Evolutionary conservation across 37 sponge, comb jelly and placozoan genomes (phyloP), one percentile per base, ranked within the genome.

Genomic region (Dysidea cf. avara): DNA sequence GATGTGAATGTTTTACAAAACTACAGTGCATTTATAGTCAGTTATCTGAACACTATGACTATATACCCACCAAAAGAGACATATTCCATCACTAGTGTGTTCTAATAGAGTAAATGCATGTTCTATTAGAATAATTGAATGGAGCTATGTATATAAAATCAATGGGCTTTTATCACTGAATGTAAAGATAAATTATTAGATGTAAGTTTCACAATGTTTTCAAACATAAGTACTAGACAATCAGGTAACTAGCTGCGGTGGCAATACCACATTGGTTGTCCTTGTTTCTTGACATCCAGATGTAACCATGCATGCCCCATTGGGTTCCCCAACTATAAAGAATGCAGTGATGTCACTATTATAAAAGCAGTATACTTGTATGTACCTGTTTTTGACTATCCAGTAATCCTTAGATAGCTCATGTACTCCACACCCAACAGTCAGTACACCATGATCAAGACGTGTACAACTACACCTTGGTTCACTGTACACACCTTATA

Each of bases 371-470:
- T 20, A 50, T 50, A 18, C 17, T 50, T 16, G 16, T 20, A 4
- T 34, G 51, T 20, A 76, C 75, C 75, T 87, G 72, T 93, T 93
- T 72, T 93, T 93, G 26, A 93, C 94, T 32, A 85, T 77, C 90
- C 90, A 93, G 83, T 86, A 93, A 43, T 72, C 82, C 38, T 64
- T 43, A 0, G 25, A 55, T 37, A 56, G 53, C 31, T 34, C 32
- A 33, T 21, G 17, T 11, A 71, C 70, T 9, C 94, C 94, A 71
- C 91, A 96, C 26, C 96, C 96, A 9, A 87, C 89, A 26, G 81
- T 90, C 60, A 96, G 79, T 2, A 96, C 96, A 12, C 96, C 96
- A 62, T 96, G 96, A 60, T 96, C 87, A 34, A 96, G 83, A n/a
- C 75, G 61, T 30, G 40, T 77, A 14, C 75, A 59, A 66, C 89